Evolutionary conservation across 2,797 vertebrate genomes (phyloP).

Genomic region (Takifugu ocellatus): DNA sequence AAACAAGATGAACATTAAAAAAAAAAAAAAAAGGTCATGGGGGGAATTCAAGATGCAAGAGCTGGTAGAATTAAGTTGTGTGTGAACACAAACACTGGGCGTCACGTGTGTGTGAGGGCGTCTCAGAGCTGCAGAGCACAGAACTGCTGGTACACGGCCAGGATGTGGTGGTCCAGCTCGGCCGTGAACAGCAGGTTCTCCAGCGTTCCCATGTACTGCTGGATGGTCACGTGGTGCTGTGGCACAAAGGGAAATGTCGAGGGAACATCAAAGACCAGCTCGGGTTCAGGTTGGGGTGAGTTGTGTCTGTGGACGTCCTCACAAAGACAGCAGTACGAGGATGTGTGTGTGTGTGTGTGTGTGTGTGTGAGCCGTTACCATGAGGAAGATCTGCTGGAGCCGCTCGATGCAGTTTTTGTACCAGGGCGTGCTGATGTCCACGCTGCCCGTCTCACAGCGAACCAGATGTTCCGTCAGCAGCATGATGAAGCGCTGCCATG

Average conservation of each 20-base stretch:
- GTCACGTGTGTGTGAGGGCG: neutral
- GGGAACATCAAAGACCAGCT: neutral
- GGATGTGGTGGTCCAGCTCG: slow-evolving; percentile 94
- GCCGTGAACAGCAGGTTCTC: slow-evolving; percentile 98
- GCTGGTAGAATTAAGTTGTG: slow-evolving; percentile 49
- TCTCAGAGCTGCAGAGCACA: slow-evolving; percentile 91
- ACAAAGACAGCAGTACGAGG: too few species aligned
- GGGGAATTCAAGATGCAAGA: slow-evolving; percentile 69
- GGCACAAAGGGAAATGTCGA: slow-evolving; percentile 10
- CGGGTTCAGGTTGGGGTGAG: neutral
- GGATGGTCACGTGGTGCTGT: slow-evolving; percentile 95
- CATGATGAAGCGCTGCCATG: slow-evolving; percentile 94
- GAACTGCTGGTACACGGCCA: slow-evolving; percentile 98
- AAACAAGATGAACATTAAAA: slow-evolving; percentile 50
- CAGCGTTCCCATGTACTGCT: slow-evolving; percentile 98
- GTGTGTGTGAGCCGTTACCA: slow-evolving; percentile 70
- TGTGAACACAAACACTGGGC: neutral
- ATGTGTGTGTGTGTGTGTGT: slow-evolving; percentile 2
- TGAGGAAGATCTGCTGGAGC: slow-evolving; percentile 95
- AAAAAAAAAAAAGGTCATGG: slow-evolving; percentile 46
- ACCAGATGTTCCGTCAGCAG: slow-evolving; percentile 95
- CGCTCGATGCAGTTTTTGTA: slow-evolving; percentile 96
- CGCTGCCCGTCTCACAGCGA: slow-evolving; percentile 91
- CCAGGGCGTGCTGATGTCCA: slow-evolving; percentile 91
- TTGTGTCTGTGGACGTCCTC: neutral